These are phyloP conservation scores for Dasypolia templi DNA, from an alignment of 2,888 invertebrate species.

Conservation along the genomic window DNA sequence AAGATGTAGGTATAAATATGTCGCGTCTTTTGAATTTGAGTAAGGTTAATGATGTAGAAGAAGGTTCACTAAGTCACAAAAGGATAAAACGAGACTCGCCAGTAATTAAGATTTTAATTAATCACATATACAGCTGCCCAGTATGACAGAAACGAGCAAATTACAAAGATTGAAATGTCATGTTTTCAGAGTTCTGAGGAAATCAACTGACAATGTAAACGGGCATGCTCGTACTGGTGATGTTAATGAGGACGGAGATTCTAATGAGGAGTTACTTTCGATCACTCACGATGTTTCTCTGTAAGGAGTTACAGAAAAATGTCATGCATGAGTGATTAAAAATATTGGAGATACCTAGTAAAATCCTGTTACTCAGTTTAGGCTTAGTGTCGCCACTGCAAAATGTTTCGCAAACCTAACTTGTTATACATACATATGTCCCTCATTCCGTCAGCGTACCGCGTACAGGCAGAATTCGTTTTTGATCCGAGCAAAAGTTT, in stretches of 20 bases:
- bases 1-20: background rate
- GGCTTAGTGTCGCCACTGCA: too few species aligned
- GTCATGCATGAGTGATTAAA: background rate
- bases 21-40: constrained; percentile 53
- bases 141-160: constrained; percentile 8
- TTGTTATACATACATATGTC: too few species aligned
- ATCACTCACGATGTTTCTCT: background rate
- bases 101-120: constrained; percentile 59
- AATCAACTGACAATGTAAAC: background rate
- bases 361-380: too few species aligned
- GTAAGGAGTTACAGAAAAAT: background rate
- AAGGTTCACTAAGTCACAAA: constrained; percentile 64
- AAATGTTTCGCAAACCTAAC: too few species aligned
- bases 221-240: background rate
- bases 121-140: constrained; percentile 28
- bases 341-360: background rate
- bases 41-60: constrained; percentile 65
- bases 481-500: too few species aligned
- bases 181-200: constrained; percentile 3
- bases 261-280: background rate
- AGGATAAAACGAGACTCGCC: constrained; percentile 47
- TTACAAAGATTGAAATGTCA: constrained; percentile 13
- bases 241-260: background rate
- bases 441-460: too few species aligned
- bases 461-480: too few species aligned